Base-by-base conservation (phyloP, 1,140 invertebrate genomes). In the Zaprionus taronus region DNA sequence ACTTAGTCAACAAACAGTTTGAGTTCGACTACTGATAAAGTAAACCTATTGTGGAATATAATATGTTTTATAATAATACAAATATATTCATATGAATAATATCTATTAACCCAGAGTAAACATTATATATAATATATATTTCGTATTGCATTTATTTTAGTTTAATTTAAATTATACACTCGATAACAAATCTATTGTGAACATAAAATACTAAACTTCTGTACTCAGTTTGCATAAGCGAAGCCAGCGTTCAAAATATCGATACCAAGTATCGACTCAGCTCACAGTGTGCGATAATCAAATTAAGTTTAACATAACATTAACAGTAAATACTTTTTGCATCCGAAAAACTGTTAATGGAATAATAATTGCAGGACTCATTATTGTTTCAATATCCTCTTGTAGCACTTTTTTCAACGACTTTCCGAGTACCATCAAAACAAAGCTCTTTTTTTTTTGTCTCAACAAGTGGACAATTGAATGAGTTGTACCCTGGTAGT, bases 401-500 rank as follows among this genome's bases (percentile, higher is more conserved):
- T 22, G 20, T 3, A 49, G 17, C 20, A 49, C 38, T 34, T 34
- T 34, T 41, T 41, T 41, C 14, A n/a, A 41, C 14, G 14, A 41
- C 38, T n/a, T 41, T n/a, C 15, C 15, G 15, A 41, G 38, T 15
- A 4, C n/a, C 41, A 17, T 47, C n/a, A 47, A 24, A 24, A 24
- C 20, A 12, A 51, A 51, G 20, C 20, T 11, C 20, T 51, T 53
- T 26, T 24, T 36, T n/a, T 38, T 38, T 38, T 2, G 6, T 26
- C 28, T 14, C 34, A 65, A 65, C 63, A 65, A 65, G 63, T 65
- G 63, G 63, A 26, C 63, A 65, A 53, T 44, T 36, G 26, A 26
- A 28, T 26, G 53, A 7, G 36, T 28, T 57, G 64, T 41, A 41
- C 20, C 12, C 63, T 55, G 34, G 38, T 24, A 47, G 11, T n/a